These are phyloP conservation scores for Cosmopolites sordidus DNA, from an alignment of 2,888 invertebrate genomes.

Conservation along the genomic window DNA sequence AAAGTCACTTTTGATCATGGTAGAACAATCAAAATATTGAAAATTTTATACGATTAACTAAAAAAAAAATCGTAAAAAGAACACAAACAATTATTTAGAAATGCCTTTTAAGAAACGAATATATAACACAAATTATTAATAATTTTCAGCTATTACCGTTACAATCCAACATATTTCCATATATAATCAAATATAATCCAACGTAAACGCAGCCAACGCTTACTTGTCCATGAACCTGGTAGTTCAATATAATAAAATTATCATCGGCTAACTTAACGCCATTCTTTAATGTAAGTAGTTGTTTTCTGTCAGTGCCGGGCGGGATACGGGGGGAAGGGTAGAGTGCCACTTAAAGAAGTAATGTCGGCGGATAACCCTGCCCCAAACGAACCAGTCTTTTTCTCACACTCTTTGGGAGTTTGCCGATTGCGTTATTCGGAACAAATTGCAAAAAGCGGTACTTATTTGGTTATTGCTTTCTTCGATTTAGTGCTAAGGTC, in stretches of 20 bases:
- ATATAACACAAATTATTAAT: too few species aligned
- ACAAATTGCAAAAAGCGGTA: conserved; percentile 12
- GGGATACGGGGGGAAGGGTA: not conserved
- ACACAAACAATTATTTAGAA: too few species aligned
- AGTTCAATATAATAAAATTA: conserved; percentile 33
- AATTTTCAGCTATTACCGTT: too few species aligned
- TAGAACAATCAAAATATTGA: too few species aligned
- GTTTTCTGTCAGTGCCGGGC: conserved; percentile 27
- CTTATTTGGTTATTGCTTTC: conserved; percentile 2
- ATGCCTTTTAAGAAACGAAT: too few species aligned
- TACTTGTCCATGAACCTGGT: conserved; percentile 40
- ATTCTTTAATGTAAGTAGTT: conserved; percentile 32
- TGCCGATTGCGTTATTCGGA: conserved; percentile 5
- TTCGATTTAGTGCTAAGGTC: conserved; percentile 2
- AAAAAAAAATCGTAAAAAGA: too few species aligned
- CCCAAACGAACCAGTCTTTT: not conserved
- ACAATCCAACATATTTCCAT: too few species aligned
- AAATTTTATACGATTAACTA: too few species aligned
- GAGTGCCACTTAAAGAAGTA: not conserved
- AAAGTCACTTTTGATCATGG: too few species aligned
- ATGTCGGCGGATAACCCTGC: not conserved
- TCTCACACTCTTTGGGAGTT: conserved; percentile 11
- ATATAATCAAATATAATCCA: not conserved
- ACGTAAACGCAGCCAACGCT: conserved; percentile 13
- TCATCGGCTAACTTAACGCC: conserved; percentile 31